Evolutionary conservation across 2,113 vertebrate species (phyloP).

Genomic region (Recurvirostra avosetta): DNA sequence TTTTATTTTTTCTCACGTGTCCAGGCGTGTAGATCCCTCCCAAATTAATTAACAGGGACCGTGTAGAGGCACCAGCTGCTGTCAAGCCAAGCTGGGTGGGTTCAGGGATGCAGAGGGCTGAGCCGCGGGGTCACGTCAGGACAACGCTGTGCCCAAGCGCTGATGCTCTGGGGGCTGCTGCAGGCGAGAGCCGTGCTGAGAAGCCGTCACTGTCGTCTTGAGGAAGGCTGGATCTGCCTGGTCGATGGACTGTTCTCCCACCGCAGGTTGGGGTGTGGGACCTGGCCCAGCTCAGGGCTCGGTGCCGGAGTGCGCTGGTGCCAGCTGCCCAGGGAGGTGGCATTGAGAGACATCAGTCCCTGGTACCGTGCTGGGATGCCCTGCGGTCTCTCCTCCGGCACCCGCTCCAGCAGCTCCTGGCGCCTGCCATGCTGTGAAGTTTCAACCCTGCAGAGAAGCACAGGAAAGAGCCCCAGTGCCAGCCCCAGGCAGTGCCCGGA

Average conservation of each 20-base stretch:
- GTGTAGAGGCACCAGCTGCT: neutral
- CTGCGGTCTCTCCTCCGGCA: no score
- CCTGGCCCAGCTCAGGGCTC: rapidly evolving
- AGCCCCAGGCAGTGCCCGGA: no score
- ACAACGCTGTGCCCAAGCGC: rapidly evolving
- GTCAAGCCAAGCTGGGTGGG: neutral
- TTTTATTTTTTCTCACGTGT: neutral
- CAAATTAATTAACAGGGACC: neutral
- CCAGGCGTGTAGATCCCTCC: neutral
- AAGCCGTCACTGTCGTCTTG: neutral
- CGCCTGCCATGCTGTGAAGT: no score
- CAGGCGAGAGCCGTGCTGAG: rapidly evolving
- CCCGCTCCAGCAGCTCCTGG: no score
- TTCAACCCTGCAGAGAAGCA: no score
- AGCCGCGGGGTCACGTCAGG: neutral
- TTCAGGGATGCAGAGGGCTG: neutral
- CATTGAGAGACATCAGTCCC: no score
- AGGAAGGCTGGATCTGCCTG: rapidly evolving
- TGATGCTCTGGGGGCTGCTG: neutral
- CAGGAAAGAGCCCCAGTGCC: no score
- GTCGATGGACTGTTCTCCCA: neutral
- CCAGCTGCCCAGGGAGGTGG: neutral
- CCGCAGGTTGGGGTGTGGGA: rapidly evolving
- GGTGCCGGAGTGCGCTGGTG: rapidly evolving
- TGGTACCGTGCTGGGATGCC: no score